Conservation (phyloP, 2,113 vertebrate genomes). For the Festucalex cinctus region DNA sequence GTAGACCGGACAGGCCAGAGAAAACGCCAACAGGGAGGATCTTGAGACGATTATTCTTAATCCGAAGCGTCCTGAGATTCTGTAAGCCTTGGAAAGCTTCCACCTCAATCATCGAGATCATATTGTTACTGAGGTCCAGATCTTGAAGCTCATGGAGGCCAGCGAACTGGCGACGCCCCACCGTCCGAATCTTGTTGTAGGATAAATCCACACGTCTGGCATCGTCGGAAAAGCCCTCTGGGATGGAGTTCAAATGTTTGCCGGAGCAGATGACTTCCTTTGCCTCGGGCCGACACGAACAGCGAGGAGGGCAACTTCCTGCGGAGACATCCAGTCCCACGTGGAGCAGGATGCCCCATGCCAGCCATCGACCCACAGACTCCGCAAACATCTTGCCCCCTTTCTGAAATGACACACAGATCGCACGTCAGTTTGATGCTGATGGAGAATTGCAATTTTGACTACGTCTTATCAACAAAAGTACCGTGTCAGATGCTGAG, state of each 20-base stretch:
- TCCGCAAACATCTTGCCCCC: constrained; percentile 74
- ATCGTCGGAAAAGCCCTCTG: constrained; percentile 73
- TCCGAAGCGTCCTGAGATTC: constrained; percentile 67
- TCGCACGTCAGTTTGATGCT: neutral
- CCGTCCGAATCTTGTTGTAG: constrained; percentile 78
- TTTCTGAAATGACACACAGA: constrained; percentile 50
- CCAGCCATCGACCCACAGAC: constrained; percentile 62
- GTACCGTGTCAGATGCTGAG: constrained; percentile 57
- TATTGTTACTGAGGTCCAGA: constrained; percentile 83
- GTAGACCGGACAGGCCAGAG: constrained; percentile 74
- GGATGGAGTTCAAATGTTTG: constrained; percentile 74
- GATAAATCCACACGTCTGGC: constrained; percentile 79
- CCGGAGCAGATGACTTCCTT: constrained; percentile 79
- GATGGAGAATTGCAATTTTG: neutral
- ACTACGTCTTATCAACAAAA: neutral
- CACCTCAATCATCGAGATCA: constrained; percentile 83
- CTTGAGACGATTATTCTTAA: constrained; percentile 81
- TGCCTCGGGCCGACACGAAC: constrained; percentile 72
- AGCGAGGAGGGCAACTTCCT: constrained; percentile 75
- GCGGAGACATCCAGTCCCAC: constrained; percentile 51
- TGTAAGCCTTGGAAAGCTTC: constrained; percentile 80
- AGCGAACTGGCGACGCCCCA: constrained; percentile 78
- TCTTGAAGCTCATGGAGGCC: constrained; percentile 77
- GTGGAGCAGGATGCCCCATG: constrained; percentile 64
- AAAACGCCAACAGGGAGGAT: constrained; percentile 82